Percentiles rank a stretch among this genome's conserved stretches.
phyloP scores from a whole-genome alignment of 2,888 invertebrate species.

The Mesochorus sp. region DNA sequence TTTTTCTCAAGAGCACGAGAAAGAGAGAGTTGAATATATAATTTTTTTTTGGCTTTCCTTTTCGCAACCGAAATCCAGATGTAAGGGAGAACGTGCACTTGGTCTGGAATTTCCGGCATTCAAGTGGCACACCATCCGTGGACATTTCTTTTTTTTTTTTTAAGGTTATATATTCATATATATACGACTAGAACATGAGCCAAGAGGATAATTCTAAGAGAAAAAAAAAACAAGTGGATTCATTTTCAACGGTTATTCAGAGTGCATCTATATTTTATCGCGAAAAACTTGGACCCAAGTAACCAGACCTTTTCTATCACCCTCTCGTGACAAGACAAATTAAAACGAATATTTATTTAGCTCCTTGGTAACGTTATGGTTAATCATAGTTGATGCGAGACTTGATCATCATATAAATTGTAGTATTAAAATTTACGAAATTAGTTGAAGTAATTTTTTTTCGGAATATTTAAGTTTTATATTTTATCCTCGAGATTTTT shows the following conservation, averaged over 20 bases:
- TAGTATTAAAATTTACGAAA: too few species aligned
- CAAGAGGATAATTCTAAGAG: background rate
- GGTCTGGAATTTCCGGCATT: conserved; percentile 1
- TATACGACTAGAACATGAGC: background rate
- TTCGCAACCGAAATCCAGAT: conserved; percentile 8
- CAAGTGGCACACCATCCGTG: conserved; percentile 20
- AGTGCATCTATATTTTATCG: background rate
- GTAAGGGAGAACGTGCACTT: background rate
- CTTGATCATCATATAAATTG: too few species aligned
- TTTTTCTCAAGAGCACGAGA: too few species aligned
- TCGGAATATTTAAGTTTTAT: too few species aligned
- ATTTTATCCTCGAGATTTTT: too few species aligned
- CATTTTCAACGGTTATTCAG: conserved; percentile 9
- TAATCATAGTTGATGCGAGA: too few species aligned
- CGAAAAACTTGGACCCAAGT: conserved; percentile 11
- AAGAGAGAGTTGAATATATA: background rate
- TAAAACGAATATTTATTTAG: background rate
- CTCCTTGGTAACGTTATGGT: too few species aligned
- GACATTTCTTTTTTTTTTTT: too few species aligned
- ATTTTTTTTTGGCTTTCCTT: background rate
- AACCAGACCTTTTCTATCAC: background rate
- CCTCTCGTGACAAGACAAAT: background rate
- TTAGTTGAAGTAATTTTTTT: too few species aligned
- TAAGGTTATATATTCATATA: background rate
- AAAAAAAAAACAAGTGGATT: background rate